Percentiles rank a stretch among this genome's conserved stretches.
phyloP scores from a whole-genome alignment of 1,140 invertebrate species.

The Drosophila santomea region DNA sequence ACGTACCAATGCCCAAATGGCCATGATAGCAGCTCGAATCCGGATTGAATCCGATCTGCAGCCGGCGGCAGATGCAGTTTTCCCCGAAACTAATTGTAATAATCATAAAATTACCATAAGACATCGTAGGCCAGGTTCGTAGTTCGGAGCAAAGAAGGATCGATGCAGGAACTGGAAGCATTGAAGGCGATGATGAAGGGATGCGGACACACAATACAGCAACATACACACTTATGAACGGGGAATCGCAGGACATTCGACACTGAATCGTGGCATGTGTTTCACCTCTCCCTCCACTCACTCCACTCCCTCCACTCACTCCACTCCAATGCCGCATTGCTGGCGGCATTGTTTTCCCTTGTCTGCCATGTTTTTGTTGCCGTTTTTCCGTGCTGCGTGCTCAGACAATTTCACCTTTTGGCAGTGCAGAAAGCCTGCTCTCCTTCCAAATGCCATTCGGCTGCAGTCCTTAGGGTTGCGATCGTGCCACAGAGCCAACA shows the following conservation, averaged over 20 bases:
- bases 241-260: slow-evolving; percentile 35
- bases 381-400: slow-evolving; percentile 20
- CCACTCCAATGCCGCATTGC: background rate
- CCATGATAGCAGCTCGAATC: background rate
- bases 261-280: slow-evolving; percentile 74
- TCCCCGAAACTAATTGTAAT: slow-evolving; percentile 63
- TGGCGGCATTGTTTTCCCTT: slow-evolving; percentile 10
- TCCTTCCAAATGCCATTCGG: slow-evolving; percentile 6
- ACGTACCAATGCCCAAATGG: slow-evolving; percentile 64
- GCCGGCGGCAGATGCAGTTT: slow-evolving; percentile 70
- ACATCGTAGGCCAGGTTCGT: slow-evolving; percentile 33
- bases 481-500: slow-evolving; percentile 36
- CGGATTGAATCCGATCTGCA: slow-evolving; percentile 12
- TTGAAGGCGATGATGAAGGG: background rate
- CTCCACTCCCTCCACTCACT: too few species aligned
- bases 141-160: background rate
- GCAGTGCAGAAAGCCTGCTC: slow-evolving; percentile 24
- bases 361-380: slow-evolving; percentile 28
- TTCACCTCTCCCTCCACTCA: slow-evolving; percentile 16
- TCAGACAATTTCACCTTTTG: slow-evolving; percentile 35
- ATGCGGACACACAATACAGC: background rate
- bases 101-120: slow-evolving; percentile 77
- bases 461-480: slow-evolving; percentile 12
- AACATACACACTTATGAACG: background rate
- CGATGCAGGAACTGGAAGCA: background rate